Base-by-base conservation (phyloP, 2,113 vertebrate species). In the Melanotaenia duboulayi region DNA sequence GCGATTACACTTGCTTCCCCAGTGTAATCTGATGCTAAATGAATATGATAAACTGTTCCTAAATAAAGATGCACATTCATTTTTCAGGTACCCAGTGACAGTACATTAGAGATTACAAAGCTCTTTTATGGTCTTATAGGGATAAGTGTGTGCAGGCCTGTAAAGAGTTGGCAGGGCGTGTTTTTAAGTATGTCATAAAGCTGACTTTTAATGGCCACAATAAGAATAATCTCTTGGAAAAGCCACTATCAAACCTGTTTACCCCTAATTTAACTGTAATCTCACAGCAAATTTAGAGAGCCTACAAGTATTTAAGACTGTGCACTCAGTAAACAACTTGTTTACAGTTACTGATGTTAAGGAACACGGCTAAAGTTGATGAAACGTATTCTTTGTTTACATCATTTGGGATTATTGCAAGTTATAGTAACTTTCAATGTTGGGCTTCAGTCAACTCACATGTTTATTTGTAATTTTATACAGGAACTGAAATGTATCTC, bases 161-260 rank as follows among this genome's bases (percentile, higher is more conserved):
- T 22, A 19, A 19, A 40, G 37, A 71, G 65, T 17, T 19, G 13
- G 39, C 72, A 76, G 74, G 87, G 83, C 11, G 78, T 87, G 84
- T 74, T 81, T 76, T 69, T 52, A 55, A 73, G 76, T 75, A 60
- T 16, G 10, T 67, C 35, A 62, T 14, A 76, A 69, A 74, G 75
- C 19, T 65, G 46, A 81, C 62, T 73, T 71, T 74, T 56, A 75
- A 65, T 64, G 59, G 61, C 24, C 70, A 62, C 12, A 19, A 61
- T 1, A 0, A 4, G 39, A 24, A 3, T 60, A 58, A 75, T 22
- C 76, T 64, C 68, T 57, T 11, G 32, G 51, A 62, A 60, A 71
- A 79, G 35, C 59, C 35, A 58, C 76, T 60, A 57, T 64, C 19
- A 63, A 76, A 81, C 64, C 22, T 22, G 40, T 68, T 62, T 66